Conservation (phyloP, 2,797 vertebrate genomes). For the Acrossocheilus wenchowensis region DNA sequence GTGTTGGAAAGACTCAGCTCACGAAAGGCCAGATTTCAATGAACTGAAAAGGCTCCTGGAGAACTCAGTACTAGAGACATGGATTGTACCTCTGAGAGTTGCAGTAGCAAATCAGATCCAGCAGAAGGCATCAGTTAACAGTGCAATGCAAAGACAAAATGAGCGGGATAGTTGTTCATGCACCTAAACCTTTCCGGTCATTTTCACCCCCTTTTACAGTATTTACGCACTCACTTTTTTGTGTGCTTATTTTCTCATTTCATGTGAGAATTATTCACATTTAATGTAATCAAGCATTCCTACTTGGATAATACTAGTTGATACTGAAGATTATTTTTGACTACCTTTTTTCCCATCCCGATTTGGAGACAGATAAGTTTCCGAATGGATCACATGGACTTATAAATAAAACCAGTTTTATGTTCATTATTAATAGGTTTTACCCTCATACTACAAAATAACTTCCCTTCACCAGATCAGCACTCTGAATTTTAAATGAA, state of each 20-base stretch:
- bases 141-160: neutral
- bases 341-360: neutral
- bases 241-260: constrained; percentile 8
- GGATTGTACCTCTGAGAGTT: constrained; percentile 7
- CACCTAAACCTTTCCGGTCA: neutral
- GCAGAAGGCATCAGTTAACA: constrained; percentile 1
- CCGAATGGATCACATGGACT: neutral
- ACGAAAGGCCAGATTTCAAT: constrained; percentile 68
- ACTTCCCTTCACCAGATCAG: neutral
- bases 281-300: neutral
- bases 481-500: neutral
- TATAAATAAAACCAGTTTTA: neutral
- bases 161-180: neutral
- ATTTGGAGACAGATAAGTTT: neutral
- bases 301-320: neutral
- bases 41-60: constrained; percentile 59
- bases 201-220: constrained; percentile 12
- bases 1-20: constrained; percentile 68
- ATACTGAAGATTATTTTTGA: neutral
- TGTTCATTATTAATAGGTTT: neutral
- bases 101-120: constrained; percentile 35
- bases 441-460: neutral
- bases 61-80: constrained; percentile 14
- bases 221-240: neutral
- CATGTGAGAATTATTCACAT: neutral